These are phyloP conservation scores for Drosophila paramelanica DNA, from an alignment of 2,888 invertebrate genomes.

Conservation along the genomic window DNA sequence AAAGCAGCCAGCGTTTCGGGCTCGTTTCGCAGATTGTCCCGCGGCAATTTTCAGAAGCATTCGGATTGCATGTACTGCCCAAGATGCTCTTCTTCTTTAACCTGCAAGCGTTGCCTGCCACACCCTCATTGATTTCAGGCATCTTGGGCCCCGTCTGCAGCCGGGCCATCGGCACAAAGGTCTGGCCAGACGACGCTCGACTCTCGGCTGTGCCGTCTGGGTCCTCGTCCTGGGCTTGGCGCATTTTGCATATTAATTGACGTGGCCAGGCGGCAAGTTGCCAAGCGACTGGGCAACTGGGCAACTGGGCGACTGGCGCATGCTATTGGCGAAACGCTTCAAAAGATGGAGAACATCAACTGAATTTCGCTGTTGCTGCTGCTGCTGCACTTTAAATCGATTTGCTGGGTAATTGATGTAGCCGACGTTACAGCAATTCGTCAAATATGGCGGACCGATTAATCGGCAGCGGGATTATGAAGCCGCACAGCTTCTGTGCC, in stretches of 20 bases:
- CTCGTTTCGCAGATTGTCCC: slow-evolving; percentile 71
- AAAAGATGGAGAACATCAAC: slow-evolving; percentile 69
- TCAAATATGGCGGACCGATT: slow-evolving; percentile 61
- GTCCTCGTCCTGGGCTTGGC: slow-evolving; percentile 42
- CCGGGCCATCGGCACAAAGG: slow-evolving; percentile 12
- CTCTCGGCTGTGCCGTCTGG: slow-evolving; percentile 3
- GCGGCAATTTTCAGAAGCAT: slow-evolving; percentile 80
- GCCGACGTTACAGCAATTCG: slow-evolving; percentile 64
- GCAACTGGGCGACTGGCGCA: slow-evolving; percentile 55
- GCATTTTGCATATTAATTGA: slow-evolving; percentile 80
- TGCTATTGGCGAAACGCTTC: slow-evolving; percentile 69
- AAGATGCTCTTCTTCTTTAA: slow-evolving; percentile 23
- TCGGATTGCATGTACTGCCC: slow-evolving; percentile 58
- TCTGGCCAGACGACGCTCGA: slow-evolving; percentile 4
- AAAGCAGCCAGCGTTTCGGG: slow-evolving; percentile 41
- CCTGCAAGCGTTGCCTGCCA: slow-evolving; percentile 71
- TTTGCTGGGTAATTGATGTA: slow-evolving; percentile 73
- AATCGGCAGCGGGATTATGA: slow-evolving; percentile 70
- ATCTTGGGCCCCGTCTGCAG: slow-evolving; percentile 49
- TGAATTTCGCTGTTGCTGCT: slow-evolving; percentile 37
- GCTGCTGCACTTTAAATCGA: slow-evolving; percentile 69
- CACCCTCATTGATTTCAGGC: slow-evolving; percentile 76
- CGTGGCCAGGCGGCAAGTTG: slow-evolving; percentile 10
- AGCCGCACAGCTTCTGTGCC: slow-evolving; percentile 68
- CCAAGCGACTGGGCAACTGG: slow-evolving; percentile 44